These are phyloP conservation scores for Tyrannus savana DNA, from an alignment of 2,113 vertebrate species.

Conservation along the genomic window DNA sequence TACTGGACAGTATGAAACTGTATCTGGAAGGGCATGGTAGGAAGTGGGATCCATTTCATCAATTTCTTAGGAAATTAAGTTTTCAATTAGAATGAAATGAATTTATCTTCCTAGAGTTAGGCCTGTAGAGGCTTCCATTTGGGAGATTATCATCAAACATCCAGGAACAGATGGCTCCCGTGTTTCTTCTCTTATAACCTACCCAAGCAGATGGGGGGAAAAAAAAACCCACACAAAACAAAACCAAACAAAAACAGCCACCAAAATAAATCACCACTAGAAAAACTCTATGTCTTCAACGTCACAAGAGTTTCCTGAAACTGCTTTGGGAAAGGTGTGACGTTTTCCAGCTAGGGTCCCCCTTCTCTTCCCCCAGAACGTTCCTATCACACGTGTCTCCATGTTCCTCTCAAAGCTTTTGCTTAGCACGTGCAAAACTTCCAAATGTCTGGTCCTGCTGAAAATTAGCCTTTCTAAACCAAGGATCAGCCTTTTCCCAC, in stretches of 20 bases:
- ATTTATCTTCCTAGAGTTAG: conserved; percentile 39
- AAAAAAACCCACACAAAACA: not conserved
- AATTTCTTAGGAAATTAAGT: conserved; percentile 54
- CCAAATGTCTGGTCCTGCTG: not conserved
- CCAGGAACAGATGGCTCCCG: conserved; percentile 15
- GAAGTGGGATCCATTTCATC: conserved; percentile 46
- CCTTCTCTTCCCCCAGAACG: not conserved
- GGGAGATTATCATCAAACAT: not conserved
- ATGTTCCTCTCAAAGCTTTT: not conserved
- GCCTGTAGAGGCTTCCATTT: not conserved
- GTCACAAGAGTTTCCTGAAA: not conserved
- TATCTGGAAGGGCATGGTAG: conserved; percentile 49
- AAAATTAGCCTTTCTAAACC: not conserved
- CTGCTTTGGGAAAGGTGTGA: not conserved
- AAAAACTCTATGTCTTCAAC: not conserved
- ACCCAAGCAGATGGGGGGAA: not conserved
- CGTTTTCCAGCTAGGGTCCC: not conserved
- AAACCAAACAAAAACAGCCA: too few relatives aligned
- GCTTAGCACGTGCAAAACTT: not conserved
- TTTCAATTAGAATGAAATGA: conserved; percentile 54
- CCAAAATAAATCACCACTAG: not conserved
- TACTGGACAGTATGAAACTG: not conserved
- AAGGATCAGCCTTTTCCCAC: not conserved
- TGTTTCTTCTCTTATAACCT: not conserved
- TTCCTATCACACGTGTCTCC: not conserved